A percentile compares a stretch with the other conserved stretches of the same genome.
phyloP scores from a whole-genome alignment of 2,797 vertebrate genomes.

The Typhlichthys eigenmanni region DNA sequence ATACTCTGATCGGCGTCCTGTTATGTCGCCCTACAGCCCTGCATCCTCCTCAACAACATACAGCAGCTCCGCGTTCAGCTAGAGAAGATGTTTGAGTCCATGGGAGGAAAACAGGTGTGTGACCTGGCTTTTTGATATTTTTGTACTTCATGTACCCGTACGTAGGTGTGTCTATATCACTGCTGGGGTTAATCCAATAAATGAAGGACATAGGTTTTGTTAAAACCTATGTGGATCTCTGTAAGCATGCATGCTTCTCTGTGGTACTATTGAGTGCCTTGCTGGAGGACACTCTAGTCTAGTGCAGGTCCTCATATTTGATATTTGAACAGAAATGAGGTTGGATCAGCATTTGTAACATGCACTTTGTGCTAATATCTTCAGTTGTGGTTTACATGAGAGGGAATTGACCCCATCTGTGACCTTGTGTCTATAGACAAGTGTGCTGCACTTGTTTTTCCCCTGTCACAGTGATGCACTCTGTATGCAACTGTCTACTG shows the following conservation, averaged over 20 bases:
- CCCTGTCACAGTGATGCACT: constrained; percentile 10
- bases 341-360: constrained; percentile 33
- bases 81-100: constrained; percentile 99
- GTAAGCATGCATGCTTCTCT: not conserved
- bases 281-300: too few relatives aligned
- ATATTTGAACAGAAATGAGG: not conserved
- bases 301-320: too few relatives aligned
- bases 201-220: not conserved
- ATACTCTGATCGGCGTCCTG: too few relatives aligned
- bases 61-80: constrained; percentile 95
- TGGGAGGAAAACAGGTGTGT: constrained; percentile 97
- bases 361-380: constrained; percentile 27
- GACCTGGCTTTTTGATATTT: not conserved
- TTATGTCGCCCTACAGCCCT: constrained; percentile 77
- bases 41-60: constrained; percentile 97
- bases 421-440: constrained; percentile 17
- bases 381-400: constrained; percentile 26
- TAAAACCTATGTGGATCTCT: not conserved
- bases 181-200: constrained; percentile 1
- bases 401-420: constrained; percentile 48
- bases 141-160: not conserved
- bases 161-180: not conserved
- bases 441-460: constrained; percentile 3
- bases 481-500: constrained; percentile 13
- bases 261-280: too few relatives aligned